A percentile compares a stretch with the other conserved stretches of the same genome.
These are phyloP conservation scores for Drosophila macrospina DNA, from an alignment of 2,888 invertebrate species.

Conservation along the genomic window DNA sequence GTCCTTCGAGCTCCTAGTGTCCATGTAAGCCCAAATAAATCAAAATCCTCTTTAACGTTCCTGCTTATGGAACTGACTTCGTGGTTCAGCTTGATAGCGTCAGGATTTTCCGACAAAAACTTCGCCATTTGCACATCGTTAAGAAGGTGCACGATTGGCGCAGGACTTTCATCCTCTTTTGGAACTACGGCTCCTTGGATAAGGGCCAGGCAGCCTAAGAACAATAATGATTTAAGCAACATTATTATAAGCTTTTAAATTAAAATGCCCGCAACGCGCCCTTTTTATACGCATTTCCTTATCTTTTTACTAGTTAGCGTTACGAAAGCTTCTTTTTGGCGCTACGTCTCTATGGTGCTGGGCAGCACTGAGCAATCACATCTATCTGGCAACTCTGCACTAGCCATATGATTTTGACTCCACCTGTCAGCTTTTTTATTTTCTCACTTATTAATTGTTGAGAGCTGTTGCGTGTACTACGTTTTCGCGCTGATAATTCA, in stretches of 20 bases:
- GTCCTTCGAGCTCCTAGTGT: slow-evolving; percentile 22
- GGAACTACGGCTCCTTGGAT: slow-evolving; percentile 20
- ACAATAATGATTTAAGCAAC: slow-evolving; percentile 23
- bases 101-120: slow-evolving; percentile 30
- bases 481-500: slow-evolving; percentile 19
- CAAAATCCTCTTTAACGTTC: neutral
- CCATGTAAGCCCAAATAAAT: slow-evolving; percentile 19
- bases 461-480: slow-evolving; percentile 57
- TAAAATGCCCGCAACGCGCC: neutral
- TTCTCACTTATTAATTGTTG: slow-evolving; percentile 40
- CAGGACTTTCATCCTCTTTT: neutral
- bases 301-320: neutral
- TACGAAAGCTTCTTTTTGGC: slow-evolving; percentile 22
- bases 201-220: slow-evolving; percentile 13
- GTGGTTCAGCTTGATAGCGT: slow-evolving; percentile 23
- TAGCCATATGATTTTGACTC: slow-evolving; percentile 39
- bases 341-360: neutral
- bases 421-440: slow-evolving; percentile 48
- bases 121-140: slow-evolving; percentile 23
- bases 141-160: slow-evolving; percentile 16
- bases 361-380: slow-evolving; percentile 8
- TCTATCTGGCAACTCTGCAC: slow-evolving; percentile 32
- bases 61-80: neutral
- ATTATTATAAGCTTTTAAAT: slow-evolving; percentile 7
- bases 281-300: slow-evolving; percentile 19